Conservation (phyloP, 2,113 vertebrate genomes). For the Melanostigma gelatinosum region DNA sequence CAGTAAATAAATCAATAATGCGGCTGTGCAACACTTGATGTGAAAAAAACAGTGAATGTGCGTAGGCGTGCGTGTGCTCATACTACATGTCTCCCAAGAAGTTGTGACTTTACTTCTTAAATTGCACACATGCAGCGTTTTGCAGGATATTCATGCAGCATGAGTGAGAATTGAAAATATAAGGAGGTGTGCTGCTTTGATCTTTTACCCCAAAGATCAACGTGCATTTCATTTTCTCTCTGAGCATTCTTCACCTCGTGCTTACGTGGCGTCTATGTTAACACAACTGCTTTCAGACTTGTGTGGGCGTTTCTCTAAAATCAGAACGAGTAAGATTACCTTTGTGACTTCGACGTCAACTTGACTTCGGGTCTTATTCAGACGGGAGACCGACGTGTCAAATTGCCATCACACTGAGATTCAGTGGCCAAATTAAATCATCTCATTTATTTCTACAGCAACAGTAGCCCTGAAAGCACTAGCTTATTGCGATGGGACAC, state of each 20-base stretch:
- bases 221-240: background rate
- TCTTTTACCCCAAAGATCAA: background rate
- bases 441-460: background rate
- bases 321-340: background rate
- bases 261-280: background rate
- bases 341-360: background rate
- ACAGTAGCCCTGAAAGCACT: background rate
- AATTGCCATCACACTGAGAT: background rate
- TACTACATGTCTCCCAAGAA: background rate
- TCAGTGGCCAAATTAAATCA: constrained; percentile 22
- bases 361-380: background rate
- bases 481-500: constrained; percentile 19
- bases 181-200: background rate
- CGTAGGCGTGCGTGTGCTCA: background rate
- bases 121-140: background rate
- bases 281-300: background rate
- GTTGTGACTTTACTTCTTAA: background rate
- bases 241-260: background rate
- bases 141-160: background rate
- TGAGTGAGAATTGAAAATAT: background rate
- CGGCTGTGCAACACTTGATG: background rate
- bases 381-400: background rate
- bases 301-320: background rate
- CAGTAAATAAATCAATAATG: constrained; percentile 42
- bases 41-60: background rate